Percentiles rank a stretch among this genome's conserved stretches.
Evolutionary conservation across 2,797 vertebrate genomes (phyloP).

Genomic region (Myotis pilosus): DNA sequence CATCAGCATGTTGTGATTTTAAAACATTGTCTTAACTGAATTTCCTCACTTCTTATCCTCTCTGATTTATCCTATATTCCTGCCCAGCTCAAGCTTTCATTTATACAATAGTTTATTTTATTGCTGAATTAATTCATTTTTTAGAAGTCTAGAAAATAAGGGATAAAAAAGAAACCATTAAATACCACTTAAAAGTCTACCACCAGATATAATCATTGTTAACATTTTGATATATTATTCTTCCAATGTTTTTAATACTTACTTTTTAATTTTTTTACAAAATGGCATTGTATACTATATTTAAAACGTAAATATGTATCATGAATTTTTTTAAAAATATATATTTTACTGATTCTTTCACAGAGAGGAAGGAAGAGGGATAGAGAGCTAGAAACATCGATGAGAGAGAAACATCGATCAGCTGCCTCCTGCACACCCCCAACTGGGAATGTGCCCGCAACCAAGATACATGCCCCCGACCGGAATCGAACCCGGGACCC

Average conservation of each 20-base stretch:
- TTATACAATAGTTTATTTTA: slow-evolving; percentile 1
- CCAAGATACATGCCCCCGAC: too few relatives aligned
- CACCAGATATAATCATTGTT: neutral
- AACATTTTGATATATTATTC: neutral
- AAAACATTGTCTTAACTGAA: neutral
- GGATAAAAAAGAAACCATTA: neutral
- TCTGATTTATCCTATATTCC: neutral
- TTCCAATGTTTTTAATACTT: neutral
- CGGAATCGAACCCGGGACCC: too few relatives aligned
- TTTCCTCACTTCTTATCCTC: neutral
- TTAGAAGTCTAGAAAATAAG: slow-evolving; percentile 28
- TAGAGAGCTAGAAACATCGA: too few relatives aligned
- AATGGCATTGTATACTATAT: neutral
- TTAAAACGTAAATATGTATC: slow-evolving; percentile 22
- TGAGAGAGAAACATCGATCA: too few relatives aligned
- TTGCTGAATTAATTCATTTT: neutral
- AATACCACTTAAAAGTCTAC: neutral
- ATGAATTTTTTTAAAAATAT: neutral
- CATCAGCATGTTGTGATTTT: neutral
- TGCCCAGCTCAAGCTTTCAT: neutral
- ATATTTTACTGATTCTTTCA: too few relatives aligned
- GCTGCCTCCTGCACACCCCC: too few relatives aligned
- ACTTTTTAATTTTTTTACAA: slow-evolving; percentile 2
- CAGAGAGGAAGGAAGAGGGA: too few relatives aligned
- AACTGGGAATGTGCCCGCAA: too few relatives aligned